A percentile compares a stretch with the other conserved stretches of the same genome.
Conservation (phyloP, 1,140 invertebrate genomes). For the Bombus affinis region DNA sequence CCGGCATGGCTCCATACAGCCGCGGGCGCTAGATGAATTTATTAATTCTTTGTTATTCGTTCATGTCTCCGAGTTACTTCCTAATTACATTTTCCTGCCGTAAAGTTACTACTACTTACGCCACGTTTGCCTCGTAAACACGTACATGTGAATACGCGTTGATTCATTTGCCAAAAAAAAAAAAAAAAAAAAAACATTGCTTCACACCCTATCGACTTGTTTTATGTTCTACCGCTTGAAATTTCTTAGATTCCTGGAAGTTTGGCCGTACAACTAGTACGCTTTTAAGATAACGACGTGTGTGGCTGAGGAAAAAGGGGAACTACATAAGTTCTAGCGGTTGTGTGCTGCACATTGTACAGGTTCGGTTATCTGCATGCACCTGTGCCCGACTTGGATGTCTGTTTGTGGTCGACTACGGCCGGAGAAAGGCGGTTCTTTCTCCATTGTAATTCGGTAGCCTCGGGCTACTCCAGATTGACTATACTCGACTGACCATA, state of each 20-base stretch:
- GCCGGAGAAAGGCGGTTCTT: slow-evolving; percentile 54
- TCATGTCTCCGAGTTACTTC: neutral
- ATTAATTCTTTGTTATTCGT: slow-evolving; percentile 2
- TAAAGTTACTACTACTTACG: neutral
- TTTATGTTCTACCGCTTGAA: neutral
- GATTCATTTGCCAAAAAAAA: neutral
- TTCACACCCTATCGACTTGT: neutral
- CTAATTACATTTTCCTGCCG: neutral
- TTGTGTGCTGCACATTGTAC: neutral
- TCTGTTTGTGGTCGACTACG: neutral
- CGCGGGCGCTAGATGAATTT: neutral
- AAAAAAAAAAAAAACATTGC: neutral
- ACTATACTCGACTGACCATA: slow-evolving; percentile 47
- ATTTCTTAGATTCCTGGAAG: neutral
- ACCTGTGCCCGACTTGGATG: slow-evolving; percentile 42
- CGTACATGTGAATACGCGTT: neutral
- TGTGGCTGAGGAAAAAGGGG: neutral
- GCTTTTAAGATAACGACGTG: neutral
- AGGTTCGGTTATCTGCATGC: slow-evolving; percentile 42
- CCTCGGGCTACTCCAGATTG: slow-evolving; percentile 52
- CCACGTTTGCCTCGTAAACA: neutral
- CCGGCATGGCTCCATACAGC: neutral
- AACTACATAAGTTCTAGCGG: neutral
- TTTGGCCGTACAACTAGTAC: neutral
- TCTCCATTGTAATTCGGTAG: slow-evolving; percentile 63